phyloP scores from a whole-genome alignment of 2,113 vertebrate genomes.

The Ailuropoda melanoleuca region DNA sequence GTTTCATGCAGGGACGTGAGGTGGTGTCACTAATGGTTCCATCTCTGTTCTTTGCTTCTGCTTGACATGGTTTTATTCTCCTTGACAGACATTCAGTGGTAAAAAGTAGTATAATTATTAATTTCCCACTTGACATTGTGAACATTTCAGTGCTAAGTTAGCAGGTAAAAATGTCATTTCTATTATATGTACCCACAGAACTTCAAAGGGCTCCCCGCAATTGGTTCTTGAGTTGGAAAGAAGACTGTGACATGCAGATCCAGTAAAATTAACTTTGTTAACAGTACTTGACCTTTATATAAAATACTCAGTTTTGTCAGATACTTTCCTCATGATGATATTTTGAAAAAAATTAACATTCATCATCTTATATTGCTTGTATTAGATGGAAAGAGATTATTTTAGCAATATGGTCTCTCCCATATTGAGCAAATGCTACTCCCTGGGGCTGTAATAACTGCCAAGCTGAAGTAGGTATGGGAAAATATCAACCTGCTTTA shows the following conservation, averaged over 20 bases:
- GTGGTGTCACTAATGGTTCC: conserved; percentile 8
- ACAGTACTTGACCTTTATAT: conserved; percentile 68
- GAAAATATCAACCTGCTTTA: conserved; percentile 69
- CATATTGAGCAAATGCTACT: conserved; percentile 9
- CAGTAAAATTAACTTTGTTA: conserved; percentile 58
- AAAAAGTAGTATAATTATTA: conserved; percentile 67
- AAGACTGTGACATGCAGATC: conserved; percentile 50
- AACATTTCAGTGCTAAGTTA: conserved; percentile 62
- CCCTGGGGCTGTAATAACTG: conserved; percentile 65
- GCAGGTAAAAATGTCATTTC: conserved; percentile 67
- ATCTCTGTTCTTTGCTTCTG: conserved; percentile 27
- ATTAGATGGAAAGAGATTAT: conserved; percentile 43
- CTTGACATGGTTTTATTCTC: conserved; percentile 62
- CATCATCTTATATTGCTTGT: conserved; percentile 30
- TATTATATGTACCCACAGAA: conserved; percentile 54
- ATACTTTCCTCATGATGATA: background rate
- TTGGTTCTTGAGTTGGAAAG: background rate
- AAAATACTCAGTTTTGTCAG: conserved; percentile 49
- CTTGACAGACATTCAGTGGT: conserved; percentile 62
- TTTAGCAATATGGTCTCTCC: conserved; percentile 15
- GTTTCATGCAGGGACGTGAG: background rate
- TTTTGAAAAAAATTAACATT: conserved; percentile 41
- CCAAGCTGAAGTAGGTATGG: conserved; percentile 65
- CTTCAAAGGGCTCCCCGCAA: conserved; percentile 45
- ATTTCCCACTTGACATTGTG: conserved; percentile 75